These are phyloP conservation scores for Charina bottae DNA, from an alignment of 2,113 vertebrate genomes.

Conservation along the genomic window DNA sequence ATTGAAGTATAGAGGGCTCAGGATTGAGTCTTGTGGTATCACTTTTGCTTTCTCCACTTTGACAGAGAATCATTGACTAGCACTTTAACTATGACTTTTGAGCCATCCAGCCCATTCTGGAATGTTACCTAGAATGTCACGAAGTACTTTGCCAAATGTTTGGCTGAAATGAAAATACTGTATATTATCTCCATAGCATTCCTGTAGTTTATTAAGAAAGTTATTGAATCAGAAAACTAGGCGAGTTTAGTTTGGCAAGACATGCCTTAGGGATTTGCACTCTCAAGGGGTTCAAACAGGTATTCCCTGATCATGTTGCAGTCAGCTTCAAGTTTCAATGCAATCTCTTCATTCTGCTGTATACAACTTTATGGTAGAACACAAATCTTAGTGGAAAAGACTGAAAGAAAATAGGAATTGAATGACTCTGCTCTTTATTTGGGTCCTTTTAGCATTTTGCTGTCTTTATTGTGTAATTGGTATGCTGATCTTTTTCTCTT, in stretches of 20 bases:
- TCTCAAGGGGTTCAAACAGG: neutral
- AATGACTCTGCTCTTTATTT: neutral
- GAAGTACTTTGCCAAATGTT: neutral
- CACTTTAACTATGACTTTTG: neutral
- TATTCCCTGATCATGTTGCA: neutral
- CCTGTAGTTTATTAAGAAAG: neutral
- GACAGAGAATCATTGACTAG: neutral
- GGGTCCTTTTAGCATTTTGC: neutral
- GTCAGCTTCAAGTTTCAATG: neutral
- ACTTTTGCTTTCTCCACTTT: neutral
- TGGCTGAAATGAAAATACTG: neutral
- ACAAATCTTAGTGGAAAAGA: neutral
- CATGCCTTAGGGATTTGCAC: neutral
- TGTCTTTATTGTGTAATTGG: neutral
- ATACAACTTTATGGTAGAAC: neutral
- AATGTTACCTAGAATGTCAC: neutral
- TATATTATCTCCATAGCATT: neutral
- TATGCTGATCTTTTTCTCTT: neutral
- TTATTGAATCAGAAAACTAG: neutral
- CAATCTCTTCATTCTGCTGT: neutral
- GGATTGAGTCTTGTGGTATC: neutral
- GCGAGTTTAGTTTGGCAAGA: neutral
- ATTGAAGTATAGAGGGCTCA: neutral
- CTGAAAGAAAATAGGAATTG: neutral
- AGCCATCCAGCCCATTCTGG: neutral